Conservation (phyloP, 2,113 vertebrate species). For the Tragulus kanchil region DNA sequence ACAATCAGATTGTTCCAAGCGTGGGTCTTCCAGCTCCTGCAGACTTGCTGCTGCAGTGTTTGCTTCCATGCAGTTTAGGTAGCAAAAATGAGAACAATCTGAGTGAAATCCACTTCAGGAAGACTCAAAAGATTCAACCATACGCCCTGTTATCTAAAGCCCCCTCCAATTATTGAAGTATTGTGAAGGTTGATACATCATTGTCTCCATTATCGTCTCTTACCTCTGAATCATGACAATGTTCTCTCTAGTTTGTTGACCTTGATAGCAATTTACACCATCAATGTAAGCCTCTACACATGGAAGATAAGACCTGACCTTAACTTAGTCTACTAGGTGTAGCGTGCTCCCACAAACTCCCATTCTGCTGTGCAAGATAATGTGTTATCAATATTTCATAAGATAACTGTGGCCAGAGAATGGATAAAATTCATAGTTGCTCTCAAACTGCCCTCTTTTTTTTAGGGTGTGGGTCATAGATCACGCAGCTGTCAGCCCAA, state of each 20-base stretch:
- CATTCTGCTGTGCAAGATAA: slow-evolving; percentile 90
- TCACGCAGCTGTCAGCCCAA: slow-evolving; percentile 83
- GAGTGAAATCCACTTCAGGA: slow-evolving; percentile 51
- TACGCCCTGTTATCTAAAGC: slow-evolving; percentile 30
- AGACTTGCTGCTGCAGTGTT: slow-evolving; percentile 59
- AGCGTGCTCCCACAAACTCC: too few relatives aligned
- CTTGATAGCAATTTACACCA: slow-evolving; percentile 16
- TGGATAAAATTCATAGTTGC: slow-evolving; percentile 82
- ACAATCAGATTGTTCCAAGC: slow-evolving; percentile 72
- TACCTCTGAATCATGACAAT: not conserved
- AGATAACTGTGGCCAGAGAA: slow-evolving; percentile 86
- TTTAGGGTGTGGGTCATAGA: slow-evolving; percentile 84
- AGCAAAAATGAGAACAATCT: slow-evolving; percentile 74
- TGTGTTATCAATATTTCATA: slow-evolving; percentile 87
- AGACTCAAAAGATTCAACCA: slow-evolving; percentile 51
- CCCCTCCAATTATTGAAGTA: slow-evolving; percentile 41
- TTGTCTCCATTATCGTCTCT: slow-evolving; percentile 41
- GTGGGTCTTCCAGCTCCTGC: slow-evolving; percentile 49
- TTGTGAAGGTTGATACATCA: slow-evolving; percentile 68
- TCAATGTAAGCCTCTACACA: not conserved
- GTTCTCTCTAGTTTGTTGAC: slow-evolving; percentile 23
- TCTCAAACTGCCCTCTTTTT: slow-evolving; percentile 76
- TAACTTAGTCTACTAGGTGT: not conserved
- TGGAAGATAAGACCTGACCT: not conserved
- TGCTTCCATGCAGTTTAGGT: slow-evolving; percentile 50